Conservation (phyloP, 2,797 vertebrate species). For the Diplodus puntazzo region DNA sequence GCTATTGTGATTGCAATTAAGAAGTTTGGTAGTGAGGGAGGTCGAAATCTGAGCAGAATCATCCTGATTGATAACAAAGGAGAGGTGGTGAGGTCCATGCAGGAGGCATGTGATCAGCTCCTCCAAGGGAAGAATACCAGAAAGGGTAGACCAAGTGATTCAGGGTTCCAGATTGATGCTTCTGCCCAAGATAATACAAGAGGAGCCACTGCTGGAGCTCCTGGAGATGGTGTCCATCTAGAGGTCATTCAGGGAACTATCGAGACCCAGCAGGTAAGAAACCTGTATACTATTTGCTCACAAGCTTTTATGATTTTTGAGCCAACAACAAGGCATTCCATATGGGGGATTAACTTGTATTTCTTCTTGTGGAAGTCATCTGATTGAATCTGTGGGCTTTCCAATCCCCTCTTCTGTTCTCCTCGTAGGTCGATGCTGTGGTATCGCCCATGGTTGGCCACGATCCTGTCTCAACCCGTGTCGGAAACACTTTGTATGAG, state of each 20-base stretch:
- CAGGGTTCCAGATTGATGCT: neutral
- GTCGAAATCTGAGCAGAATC: conserved; percentile 45
- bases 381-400: neutral
- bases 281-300: neutral
- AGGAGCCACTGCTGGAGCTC: conserved; percentile 12
- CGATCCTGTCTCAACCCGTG: conserved; percentile 53
- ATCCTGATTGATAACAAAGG: conserved; percentile 61
- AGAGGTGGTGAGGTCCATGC: conserved; percentile 65
- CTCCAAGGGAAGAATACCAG: neutral
- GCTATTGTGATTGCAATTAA: conserved; percentile 67
- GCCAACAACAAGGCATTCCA: no score
- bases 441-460: conserved; percentile 66
- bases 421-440: conserved; percentile 63
- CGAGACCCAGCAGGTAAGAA: conserved; percentile 68
- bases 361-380: neutral
- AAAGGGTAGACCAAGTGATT: neutral
- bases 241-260: conserved; percentile 67
- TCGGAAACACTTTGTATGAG: conserved; percentile 53
- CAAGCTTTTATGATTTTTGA: no score
- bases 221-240: conserved; percentile 42
- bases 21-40: conserved; percentile 50
- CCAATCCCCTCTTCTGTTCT: neutral
- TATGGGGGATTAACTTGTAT: no score
- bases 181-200: neutral
- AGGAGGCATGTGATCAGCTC: conserved; percentile 57